phyloP scores from a whole-genome alignment of 2,797 vertebrate species.

The Mus minutoides region DNA sequence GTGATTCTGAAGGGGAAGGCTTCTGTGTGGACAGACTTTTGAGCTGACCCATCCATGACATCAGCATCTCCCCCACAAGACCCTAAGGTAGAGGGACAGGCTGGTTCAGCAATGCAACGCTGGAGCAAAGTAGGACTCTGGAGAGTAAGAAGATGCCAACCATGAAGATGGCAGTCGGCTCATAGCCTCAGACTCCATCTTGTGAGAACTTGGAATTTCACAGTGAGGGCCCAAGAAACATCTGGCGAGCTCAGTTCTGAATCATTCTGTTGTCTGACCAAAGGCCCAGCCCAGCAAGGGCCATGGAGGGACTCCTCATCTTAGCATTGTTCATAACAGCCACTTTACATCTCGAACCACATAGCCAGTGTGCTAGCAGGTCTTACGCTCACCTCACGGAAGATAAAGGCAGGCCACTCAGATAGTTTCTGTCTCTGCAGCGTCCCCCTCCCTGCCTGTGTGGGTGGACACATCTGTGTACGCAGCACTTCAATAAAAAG shows the following conservation, averaged over 20 bases:
- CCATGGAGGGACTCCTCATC: background rate
- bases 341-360: background rate
- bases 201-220: background rate
- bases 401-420: background rate
- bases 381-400: background rate
- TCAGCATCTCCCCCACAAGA: background rate
- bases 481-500: conserved; percentile 57
- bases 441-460: background rate
- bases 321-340: background rate
- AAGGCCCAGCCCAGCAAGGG: background rate
- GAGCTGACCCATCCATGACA: background rate
- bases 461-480: conserved; percentile 70
- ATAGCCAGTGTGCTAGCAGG: background rate
- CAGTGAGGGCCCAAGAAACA: background rate
- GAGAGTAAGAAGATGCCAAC: background rate
- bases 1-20: background rate
- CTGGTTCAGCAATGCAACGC: too few species aligned
- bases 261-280: background rate
- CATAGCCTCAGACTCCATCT: rapidly evolving
- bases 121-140: rapidly evolving
- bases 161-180: rapidly evolving
- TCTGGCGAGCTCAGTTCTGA: background rate
- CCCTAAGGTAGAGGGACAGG: background rate
- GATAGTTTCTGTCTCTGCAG: background rate
- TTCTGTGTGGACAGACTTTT: background rate